These are phyloP conservation scores for Meriones unguiculatus DNA, from an alignment of 2,113 vertebrate genomes.

Conservation along the genomic window DNA sequence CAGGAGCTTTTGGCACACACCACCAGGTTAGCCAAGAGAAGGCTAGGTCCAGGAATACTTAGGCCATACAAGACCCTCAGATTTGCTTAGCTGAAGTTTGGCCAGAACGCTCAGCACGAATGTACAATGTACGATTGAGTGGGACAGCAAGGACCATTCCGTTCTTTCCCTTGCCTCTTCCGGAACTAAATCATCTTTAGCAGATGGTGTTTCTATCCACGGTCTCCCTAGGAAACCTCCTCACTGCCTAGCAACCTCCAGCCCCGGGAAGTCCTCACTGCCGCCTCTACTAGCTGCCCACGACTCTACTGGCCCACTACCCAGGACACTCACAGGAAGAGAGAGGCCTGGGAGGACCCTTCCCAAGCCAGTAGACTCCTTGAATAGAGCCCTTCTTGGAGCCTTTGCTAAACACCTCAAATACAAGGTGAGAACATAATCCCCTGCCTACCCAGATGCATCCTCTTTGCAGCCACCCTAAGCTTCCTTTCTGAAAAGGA, in stretches of 20 bases:
- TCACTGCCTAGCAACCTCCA: constrained; percentile 76
- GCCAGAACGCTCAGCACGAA: neutral
- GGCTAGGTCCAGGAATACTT: neutral
- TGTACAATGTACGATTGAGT: constrained; percentile 39
- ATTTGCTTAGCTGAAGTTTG: neutral
- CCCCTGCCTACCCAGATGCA: neutral
- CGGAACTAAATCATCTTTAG: constrained; percentile 65
- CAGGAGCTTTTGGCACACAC: neutral
- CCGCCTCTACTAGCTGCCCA: neutral
- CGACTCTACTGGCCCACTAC: neutral
- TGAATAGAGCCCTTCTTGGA: neutral
- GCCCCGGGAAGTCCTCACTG: neutral
- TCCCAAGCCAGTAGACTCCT: neutral
- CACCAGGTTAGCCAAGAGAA: neutral
- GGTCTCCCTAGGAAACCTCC: constrained; percentile 77
- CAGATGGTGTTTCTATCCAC: constrained; percentile 77
- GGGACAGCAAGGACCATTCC: constrained; percentile 61
- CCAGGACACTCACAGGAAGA: neutral
- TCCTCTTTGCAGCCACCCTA: neutral
- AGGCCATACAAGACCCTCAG: neutral
- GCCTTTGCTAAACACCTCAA: neutral
- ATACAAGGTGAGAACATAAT: too few relatives aligned
- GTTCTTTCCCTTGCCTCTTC: constrained; percentile 73
- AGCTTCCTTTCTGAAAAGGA: constrained; percentile 61
- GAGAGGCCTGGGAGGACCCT: neutral